Percentiles rank a stretch among this genome's conserved stretches.
These are phyloP conservation scores for Pristis pectinata DNA, from an alignment of 2,797 vertebrate species.

Conservation along the genomic window DNA sequence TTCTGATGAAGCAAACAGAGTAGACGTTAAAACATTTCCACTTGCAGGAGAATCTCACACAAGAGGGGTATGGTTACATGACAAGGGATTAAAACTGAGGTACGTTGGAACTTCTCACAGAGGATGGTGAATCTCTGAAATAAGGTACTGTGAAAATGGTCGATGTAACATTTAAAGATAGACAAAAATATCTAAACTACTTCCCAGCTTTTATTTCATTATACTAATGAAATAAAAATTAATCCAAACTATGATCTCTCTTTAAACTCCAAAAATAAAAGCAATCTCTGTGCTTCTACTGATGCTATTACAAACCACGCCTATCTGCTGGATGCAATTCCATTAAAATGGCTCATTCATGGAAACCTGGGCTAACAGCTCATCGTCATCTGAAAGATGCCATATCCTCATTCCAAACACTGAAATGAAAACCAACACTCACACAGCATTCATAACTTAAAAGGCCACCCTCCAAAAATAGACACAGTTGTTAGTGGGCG, in stretches of 20 bases:
- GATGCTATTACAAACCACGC: background rate
- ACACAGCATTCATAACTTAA: slow-evolving; percentile 21
- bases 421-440: background rate
- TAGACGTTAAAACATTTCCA: too few species aligned
- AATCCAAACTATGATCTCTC: background rate
- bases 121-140: too few species aligned
- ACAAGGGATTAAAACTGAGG: too few species aligned
- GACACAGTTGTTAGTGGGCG: slow-evolving; percentile 56
- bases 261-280: background rate
- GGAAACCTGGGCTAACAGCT: background rate
- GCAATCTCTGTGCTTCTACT: too few species aligned
- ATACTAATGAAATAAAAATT: background rate
- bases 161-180: background rate
- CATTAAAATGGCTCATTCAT: background rate
- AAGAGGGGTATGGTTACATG: too few species aligned
- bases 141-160: too few species aligned
- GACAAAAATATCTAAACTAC: background rate
- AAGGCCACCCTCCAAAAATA: slow-evolving; percentile 52
- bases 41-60: too few species aligned
- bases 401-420: background rate
- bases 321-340: background rate
- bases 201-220: background rate
- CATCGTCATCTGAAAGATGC: slow-evolving; percentile 28
- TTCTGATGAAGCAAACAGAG: too few species aligned
- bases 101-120: too few species aligned